Base-by-base conservation (phyloP, 1,140 invertebrate genomes). In the Cydia amplana region DNA sequence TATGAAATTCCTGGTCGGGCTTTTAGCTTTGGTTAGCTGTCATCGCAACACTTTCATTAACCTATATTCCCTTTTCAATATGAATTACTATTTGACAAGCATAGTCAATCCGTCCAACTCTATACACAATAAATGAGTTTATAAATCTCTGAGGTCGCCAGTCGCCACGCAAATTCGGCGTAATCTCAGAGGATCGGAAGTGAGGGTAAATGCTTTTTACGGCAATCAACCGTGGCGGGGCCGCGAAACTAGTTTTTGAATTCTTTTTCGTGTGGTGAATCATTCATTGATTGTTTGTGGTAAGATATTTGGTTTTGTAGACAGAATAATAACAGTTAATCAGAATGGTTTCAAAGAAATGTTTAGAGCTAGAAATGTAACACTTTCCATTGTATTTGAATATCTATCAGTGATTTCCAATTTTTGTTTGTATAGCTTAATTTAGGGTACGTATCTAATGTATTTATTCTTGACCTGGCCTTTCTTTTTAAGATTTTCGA, bases 221-320 rank as follows among this genome's bases (percentile, higher is more conserved):
- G 77, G 79, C 83, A 80, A 82, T 87, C 80, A 87, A 88, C 84
- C 90, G 87, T 91, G 88, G 88, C 87, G 87, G 84, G 88, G 90
- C 87, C 88, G 86, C 82, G 88, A 85, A 92, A 89, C 88, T 87
- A 90, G 90, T 91, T 73, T 51, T 51, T 88, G 87, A 92, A 89
- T 89, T 88, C 85, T 85, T 76, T 76, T 79, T 81, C 79, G 65
- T 65, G 64, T 40, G 32, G 65, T 70, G 18, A 70, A 70, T 70
- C 65, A 70, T 70, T 40, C 18, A 60, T 60, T 60, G 55, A 49
- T 49, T 73, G 40, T n/a, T 28, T 51, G 72, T 51, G 40, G 18
- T 51, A 49, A 49, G n/a, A 20, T 9, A 10, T 60, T 20, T 23
- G 9, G 55, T 20, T 60, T 60, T 60, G 55, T 60, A 20, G 55